Base-by-base conservation (phyloP, 1,140 invertebrate genomes). In the Drosophila baimaii region DNA sequence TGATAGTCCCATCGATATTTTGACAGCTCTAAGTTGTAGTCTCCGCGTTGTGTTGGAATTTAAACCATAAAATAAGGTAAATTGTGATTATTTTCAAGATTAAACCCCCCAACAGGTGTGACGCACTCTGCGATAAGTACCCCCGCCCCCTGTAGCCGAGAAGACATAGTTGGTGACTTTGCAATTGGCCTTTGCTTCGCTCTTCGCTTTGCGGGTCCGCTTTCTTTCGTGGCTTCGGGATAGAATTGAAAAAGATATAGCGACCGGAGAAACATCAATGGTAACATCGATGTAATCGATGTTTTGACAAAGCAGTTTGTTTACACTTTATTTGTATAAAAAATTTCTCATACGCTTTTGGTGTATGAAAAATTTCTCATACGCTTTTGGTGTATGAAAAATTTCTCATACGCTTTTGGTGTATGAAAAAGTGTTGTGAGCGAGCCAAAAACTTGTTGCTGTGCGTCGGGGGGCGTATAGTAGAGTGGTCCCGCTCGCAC, bases 361-460 rank as follows among this genome's bases (percentile, higher is more conserved):
- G n/a, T n/a, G n/a, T n/a, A n/a, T n/a, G n/a, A n/a, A n/a, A n/a
- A n/a, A n/a, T n/a, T n/a, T n/a, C n/a, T n/a, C n/a, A n/a, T n/a
- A n/a, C n/a, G n/a, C n/a, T n/a, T n/a, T n/a, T n/a, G n/a, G n/a
- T n/a, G n/a, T n/a, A n/a, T n/a, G n/a, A n/a, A n/a, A n/a, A n/a
- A n/a, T n/a, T n/a, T n/a, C n/a, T n/a, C n/a, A n/a, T n/a, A n/a
- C n/a, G n/a, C n/a, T n/a, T n/a, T n/a, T n/a, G n/a, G n/a, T n/a
- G n/a, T n/a, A n/a, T n/a, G n/a, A n/a, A n/a, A n/a, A n/a, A n/a
- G n/a, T n/a, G n/a, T n/a, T n/a, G n/a, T n/a, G n/a, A 75, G 63
- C 35, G 77, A 81, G 55, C 21, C 15, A 19, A 46, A 47, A 83
- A 84, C 66, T 84, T 84, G 73, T 84, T 85, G 82, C 37, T 76